Percentiles rank a stretch among this genome's conserved stretches.
Evolutionary conservation across 2,797 vertebrate species (phyloP).

Genomic region (Anomalospiza imberbis): DNA sequence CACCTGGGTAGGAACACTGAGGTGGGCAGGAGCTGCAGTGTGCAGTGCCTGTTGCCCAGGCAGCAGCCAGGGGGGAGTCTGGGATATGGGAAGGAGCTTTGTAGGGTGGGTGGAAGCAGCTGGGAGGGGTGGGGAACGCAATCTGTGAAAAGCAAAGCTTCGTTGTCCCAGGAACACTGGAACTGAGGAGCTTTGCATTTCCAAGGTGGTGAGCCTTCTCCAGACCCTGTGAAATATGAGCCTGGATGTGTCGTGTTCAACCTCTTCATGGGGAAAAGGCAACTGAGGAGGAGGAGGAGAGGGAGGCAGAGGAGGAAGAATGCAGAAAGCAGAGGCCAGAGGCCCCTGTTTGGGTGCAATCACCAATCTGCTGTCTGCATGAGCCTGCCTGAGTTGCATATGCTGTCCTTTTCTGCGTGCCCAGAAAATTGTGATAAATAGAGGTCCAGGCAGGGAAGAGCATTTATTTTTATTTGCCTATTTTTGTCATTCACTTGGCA

Average conservation of each 20-base stretch:
- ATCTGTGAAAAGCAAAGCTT: neutral
- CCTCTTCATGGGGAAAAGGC: neutral
- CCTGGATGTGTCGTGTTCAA: neutral
- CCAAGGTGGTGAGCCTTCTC: slow-evolving; percentile 1
- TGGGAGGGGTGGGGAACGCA: neutral
- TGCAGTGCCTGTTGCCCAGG: neutral
- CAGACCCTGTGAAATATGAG: neutral
- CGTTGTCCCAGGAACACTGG: slow-evolving; percentile 1
- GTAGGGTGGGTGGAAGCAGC: slow-evolving; percentile 33
- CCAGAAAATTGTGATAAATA: slow-evolving; percentile 47
- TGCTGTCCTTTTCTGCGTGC: slow-evolving; percentile 24
- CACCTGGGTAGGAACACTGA: neutral
- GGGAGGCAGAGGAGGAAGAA: neutral
- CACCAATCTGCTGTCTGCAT: slow-evolving; percentile 34
- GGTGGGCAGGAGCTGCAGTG: neutral
- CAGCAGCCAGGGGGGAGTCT: neutral
- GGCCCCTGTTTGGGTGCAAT: slow-evolving; percentile 13
- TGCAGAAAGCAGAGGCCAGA: slow-evolving; percentile 24
- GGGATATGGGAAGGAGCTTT: neutral
- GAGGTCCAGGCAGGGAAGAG: slow-evolving; percentile 25
- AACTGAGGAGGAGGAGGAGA: neutral
- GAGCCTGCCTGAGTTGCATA: slow-evolving; percentile 14
- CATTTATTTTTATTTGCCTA: slow-evolving; percentile 64
- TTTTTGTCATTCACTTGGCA: slow-evolving; percentile 40
- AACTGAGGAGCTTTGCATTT: slow-evolving; percentile 23